These are phyloP conservation scores for Cephalopholis sonnerati DNA, from an alignment of 2,113 vertebrate species.

Conservation along the genomic window DNA sequence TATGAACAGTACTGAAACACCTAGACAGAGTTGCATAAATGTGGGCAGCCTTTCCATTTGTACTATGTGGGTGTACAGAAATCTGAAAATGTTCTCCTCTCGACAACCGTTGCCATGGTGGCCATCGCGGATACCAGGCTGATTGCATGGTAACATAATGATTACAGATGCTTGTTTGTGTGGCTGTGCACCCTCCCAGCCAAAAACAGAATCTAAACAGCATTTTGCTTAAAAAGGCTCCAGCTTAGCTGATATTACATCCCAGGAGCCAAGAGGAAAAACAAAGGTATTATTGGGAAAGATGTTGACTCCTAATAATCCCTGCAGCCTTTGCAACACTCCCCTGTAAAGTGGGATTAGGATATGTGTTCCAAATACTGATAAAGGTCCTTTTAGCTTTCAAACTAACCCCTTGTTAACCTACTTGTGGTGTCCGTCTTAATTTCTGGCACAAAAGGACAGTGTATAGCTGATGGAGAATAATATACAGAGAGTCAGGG, in stretches of 20 bases:
- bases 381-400: constrained; percentile 26
- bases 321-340: constrained; percentile 6
- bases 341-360: constrained; percentile 63
- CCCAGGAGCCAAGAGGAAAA: constrained; percentile 25
- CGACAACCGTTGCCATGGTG: constrained; percentile 68
- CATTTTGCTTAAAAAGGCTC: constrained; percentile 7
- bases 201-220: constrained; percentile 6
- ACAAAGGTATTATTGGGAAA: constrained; percentile 47
- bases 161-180: constrained; percentile 50
- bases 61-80: constrained; percentile 68
- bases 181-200: neutral
- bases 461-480: neutral
- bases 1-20: constrained; percentile 4
- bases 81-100: constrained; percentile 55
- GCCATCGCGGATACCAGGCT: constrained; percentile 54
- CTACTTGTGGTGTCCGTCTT: constrained; percentile 43
- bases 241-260: constrained; percentile 13
- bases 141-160: constrained; percentile 57
- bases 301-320: constrained; percentile 54
- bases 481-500: neutral
- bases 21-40: constrained; percentile 43
- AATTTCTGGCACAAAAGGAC: constrained; percentile 5
- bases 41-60: constrained; percentile 47
- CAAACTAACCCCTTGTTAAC: constrained; percentile 63
- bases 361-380: constrained; percentile 30